Percentiles rank a stretch among this genome's conserved stretches.
These are phyloP conservation scores for Microctenopoma lineatum DNA, from an alignment of 2,797 vertebrate species.

Conservation along the genomic window DNA sequence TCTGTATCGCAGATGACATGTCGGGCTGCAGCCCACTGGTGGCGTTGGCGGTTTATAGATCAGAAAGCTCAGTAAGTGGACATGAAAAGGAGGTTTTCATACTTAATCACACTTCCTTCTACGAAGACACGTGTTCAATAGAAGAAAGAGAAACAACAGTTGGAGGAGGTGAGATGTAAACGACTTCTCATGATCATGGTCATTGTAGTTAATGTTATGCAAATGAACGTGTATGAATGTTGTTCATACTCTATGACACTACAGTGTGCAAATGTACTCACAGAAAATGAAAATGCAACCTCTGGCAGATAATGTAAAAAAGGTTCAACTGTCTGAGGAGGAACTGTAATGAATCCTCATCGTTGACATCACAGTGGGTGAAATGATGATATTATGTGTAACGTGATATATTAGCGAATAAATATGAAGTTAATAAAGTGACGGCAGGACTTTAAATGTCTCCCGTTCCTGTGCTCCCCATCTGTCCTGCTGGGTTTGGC, in stretches of 20 bases:
- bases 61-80: neutral
- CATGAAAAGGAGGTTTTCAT: neutral
- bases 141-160: neutral
- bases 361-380: too few species aligned
- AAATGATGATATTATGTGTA: too few species aligned
- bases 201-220: slow-evolving; percentile 19
- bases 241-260: too few species aligned
- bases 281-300: slow-evolving; percentile 35
- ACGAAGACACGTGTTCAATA: neutral
- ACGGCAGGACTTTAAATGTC: too few species aligned
- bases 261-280: slow-evolving; percentile 28
- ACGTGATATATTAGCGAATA: too few species aligned
- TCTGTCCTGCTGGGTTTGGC: too few species aligned
- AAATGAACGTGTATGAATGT: neutral
- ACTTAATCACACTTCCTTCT: neutral
- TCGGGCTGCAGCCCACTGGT: neutral
- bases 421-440: too few species aligned
- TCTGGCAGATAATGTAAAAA: slow-evolving; percentile 37
- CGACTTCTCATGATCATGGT: neutral
- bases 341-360: slow-evolving; percentile 19
- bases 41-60: neutral
- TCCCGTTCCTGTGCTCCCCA: too few species aligned
- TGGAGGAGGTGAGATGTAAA: neutral
- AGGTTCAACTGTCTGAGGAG: slow-evolving; percentile 28
- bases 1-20: slow-evolving; percentile 50